Percentiles rank a stretch among this genome's conserved stretches.
Evolutionary conservation across 2,888 invertebrate species (phyloP).

Genomic region (Nephrotoma guestfalica): DNA sequence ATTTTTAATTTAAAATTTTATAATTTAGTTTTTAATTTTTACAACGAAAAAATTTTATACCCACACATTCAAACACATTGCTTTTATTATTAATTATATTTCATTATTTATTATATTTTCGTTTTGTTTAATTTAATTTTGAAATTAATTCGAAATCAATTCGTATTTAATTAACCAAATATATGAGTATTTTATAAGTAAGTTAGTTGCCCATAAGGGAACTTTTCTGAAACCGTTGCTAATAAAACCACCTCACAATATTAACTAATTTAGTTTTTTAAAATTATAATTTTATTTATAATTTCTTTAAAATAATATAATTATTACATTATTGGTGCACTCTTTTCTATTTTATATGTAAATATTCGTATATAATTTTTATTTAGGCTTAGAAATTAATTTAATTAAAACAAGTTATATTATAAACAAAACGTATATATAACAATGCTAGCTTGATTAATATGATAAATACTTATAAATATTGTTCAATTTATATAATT

Average conservation of each 20-base stretch:
- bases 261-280: neutral
- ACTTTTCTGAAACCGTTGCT: slow-evolving; percentile 54
- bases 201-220: slow-evolving; percentile 52
- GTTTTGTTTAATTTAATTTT: neutral
- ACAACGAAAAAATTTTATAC: neutral
- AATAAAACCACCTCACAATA: slow-evolving; percentile 15
- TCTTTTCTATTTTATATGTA: neutral
- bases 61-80: neutral
- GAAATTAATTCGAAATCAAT: neutral
- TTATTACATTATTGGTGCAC: neutral
- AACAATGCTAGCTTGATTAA: neutral
- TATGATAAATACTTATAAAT: neutral
- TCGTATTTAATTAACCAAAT: neutral
- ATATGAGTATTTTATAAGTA: slow-evolving; percentile 28
- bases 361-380: neutral
- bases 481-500: no score
- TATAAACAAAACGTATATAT: neutral
- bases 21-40: neutral
- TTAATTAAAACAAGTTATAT: neutral
- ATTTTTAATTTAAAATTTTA: neutral
- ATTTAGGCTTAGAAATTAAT: neutral
- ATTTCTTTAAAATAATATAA: neutral
- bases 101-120: neutral
- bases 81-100: neutral
- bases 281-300: neutral